Evolutionary conservation across 2,113 vertebrate genomes (phyloP).

Genomic region (Rhynchomys soricoides): DNA sequence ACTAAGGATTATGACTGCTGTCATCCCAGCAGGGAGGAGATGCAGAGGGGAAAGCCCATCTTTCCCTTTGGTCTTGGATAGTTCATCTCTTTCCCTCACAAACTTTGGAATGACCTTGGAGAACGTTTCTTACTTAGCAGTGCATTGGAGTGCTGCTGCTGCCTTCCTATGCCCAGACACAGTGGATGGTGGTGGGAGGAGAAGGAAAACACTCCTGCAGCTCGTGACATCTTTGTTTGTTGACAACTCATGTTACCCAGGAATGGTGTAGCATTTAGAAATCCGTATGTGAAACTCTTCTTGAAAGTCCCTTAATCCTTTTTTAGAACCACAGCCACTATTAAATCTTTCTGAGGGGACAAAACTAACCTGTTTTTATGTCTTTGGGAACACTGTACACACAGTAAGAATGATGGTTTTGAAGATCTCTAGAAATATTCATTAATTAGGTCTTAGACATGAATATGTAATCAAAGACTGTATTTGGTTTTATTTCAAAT

Average conservation of each 20-base stretch:
- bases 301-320: neutral
- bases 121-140: neutral
- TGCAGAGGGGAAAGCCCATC: neutral
- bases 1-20: conserved; percentile 48
- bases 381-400: neutral
- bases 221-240: neutral
- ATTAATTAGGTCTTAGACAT: neutral
- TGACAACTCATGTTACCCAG: neutral
- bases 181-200: neutral
- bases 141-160: neutral
- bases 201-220: neutral
- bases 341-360: neutral
- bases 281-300: neutral
- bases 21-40: neutral
- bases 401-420: neutral
- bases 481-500: neutral
- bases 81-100: neutral
- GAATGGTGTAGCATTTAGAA: neutral
- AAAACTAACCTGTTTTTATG: neutral
- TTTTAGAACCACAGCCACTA: neutral
- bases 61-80: neutral
- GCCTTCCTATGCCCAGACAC: neutral
- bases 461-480: neutral
- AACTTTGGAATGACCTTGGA: neutral
- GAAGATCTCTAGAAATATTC: neutral